Conservation (phyloP, 2,888 invertebrate genomes). For the Lepidonotus clava region DNA sequence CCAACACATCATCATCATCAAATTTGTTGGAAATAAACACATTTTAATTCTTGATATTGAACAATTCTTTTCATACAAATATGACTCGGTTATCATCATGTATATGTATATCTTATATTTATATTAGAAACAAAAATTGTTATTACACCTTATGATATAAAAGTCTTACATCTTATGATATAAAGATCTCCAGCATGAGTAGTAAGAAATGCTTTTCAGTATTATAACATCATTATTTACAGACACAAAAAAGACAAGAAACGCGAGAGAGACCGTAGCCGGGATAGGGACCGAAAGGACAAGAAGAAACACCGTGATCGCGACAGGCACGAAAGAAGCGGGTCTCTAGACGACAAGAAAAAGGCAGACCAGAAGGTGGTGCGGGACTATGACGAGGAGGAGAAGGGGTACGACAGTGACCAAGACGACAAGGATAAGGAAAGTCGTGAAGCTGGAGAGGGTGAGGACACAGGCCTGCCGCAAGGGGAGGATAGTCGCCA, state of each 20-base stretch:
- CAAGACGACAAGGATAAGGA: constrained; percentile 57
- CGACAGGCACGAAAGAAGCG: constrained; percentile 32
- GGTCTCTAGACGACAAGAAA: constrained; percentile 69
- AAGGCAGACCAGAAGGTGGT: constrained; percentile 78
- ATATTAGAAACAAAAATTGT: no score
- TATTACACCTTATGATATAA: no score
- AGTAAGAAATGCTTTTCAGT: no score
- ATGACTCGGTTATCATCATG: no score
- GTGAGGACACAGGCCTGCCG: background rate
- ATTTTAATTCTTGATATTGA: no score
- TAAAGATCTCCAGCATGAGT: no score
- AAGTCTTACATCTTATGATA: no score
- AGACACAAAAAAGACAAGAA: constrained; percentile 47
- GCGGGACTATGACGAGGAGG: constrained; percentile 83
- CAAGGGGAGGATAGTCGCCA: background rate
- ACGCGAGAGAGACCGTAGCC: constrained; percentile 17
- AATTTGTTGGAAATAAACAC: no score
- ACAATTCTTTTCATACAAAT: no score
- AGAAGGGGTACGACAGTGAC: constrained; percentile 81
- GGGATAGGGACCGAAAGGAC: constrained; percentile 40
- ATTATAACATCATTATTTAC: no score
- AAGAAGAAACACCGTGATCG: constrained; percentile 60
- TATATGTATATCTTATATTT: no score
- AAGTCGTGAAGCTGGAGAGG: background rate
- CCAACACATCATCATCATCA: no score